Conservation (phyloP, 1,140 invertebrate genomes). For the Pemphigus obesinymphae region DNA sequence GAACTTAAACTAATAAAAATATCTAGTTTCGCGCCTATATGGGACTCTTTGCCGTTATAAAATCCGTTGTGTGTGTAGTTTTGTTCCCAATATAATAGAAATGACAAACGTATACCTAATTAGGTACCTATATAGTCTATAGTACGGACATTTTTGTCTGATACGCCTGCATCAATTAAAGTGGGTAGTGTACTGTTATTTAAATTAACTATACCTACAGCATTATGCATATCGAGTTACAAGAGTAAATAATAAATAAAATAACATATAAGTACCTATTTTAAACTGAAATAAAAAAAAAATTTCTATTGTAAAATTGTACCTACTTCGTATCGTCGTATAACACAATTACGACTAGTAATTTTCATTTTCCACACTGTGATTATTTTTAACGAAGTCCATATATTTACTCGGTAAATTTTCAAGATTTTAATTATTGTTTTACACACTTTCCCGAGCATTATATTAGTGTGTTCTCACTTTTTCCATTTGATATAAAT, state of each 20-base stretch:
- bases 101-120: too few relatives aligned
- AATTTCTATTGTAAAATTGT: neutral
- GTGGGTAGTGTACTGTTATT: neutral
- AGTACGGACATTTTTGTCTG: too few relatives aligned
- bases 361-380: neutral
- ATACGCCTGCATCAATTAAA: too few relatives aligned
- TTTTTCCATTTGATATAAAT: neutral
- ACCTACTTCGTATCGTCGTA: neutral
- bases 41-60: too few relatives aligned
- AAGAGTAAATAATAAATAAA: neutral
- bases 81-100: too few relatives aligned
- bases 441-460: constrained; percentile 11
- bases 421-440: neutral
- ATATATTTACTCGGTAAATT: neutral
- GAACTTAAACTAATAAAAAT: too few relatives aligned
- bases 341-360: neutral
- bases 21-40: too few relatives aligned
- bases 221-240: neutral
- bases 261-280: neutral
- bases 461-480: neutral
- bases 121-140: too few relatives aligned
- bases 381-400: constrained; percentile 3
- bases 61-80: too few relatives aligned
- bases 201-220: neutral
- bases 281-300: neutral